A percentile compares a stretch with the other conserved stretches of the same genome.
These are phyloP conservation scores for Dromius quadrimaculatus DNA, from an alignment of 2,888 invertebrate genomes.

Conservation along the genomic window DNA sequence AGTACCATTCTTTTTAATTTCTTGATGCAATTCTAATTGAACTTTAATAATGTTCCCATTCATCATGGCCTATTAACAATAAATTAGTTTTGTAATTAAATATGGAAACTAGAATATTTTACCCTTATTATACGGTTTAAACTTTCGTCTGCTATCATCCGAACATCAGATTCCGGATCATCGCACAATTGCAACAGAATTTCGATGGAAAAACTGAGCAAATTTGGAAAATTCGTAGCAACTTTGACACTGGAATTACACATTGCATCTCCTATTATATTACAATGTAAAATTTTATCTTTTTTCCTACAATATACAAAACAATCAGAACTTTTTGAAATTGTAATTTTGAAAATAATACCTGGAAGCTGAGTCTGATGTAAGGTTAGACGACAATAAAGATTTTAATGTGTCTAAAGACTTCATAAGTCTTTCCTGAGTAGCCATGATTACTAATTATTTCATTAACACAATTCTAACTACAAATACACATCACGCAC, in stretches of 20 bases:
- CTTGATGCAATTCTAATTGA: conserved; percentile 84
- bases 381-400: conserved; percentile 56
- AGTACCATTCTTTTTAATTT: conserved; percentile 83
- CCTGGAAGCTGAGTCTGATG: conserved; percentile 57
- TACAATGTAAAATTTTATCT: conserved; percentile 80
- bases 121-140: conserved; percentile 81
- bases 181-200: conserved; percentile 79
- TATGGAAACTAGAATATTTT: conserved; percentile 62
- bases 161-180: conserved; percentile 81
- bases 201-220: conserved; percentile 79
- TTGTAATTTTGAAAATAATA: conserved; percentile 39
- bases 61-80: conserved; percentile 67
- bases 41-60: conserved; percentile 79
- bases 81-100: conserved; percentile 31
- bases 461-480: conserved; percentile 27
- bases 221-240: conserved; percentile 73
- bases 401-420: conserved; percentile 63
- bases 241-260: conserved; percentile 73
- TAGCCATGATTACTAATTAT: conserved; percentile 61
- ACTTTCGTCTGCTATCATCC: conserved; percentile 86
- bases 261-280: conserved; percentile 79
- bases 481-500: conserved; percentile 42
- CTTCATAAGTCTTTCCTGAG: conserved; percentile 65
- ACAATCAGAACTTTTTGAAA: neutral
- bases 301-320: conserved; percentile 71